Conservation (phyloP, 2,888 invertebrate species). For the Drosophila seclusa region DNA sequence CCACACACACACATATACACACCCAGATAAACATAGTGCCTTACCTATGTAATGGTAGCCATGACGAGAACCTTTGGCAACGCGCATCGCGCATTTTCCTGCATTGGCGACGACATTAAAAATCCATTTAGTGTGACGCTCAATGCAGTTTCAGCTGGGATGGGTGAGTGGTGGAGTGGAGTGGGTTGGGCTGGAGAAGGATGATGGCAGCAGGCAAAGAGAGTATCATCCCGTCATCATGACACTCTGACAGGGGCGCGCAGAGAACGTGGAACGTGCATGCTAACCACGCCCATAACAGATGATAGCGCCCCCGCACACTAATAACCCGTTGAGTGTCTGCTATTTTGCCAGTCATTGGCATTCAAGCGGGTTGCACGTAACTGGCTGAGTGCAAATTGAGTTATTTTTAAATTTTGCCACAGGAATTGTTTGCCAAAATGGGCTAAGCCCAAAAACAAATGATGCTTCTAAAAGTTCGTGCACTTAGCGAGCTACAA, state of each 20-base stretch:
- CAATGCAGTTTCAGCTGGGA: constrained; percentile 52
- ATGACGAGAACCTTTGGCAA: constrained; percentile 65
- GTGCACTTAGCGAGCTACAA: constrained; percentile 15
- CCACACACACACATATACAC: constrained; percentile 9
- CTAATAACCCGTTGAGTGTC: constrained; percentile 77
- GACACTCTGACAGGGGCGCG: constrained; percentile 27
- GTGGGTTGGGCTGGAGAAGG: not conserved
- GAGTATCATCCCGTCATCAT: constrained; percentile 38
- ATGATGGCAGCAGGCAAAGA: constrained; percentile 28
- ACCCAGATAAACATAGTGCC: constrained; percentile 18
- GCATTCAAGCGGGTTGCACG: constrained; percentile 15
- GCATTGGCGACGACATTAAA: constrained; percentile 79
- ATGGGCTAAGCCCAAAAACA: constrained; percentile 33
- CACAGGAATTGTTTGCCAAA: constrained; percentile 61
- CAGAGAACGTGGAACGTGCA: constrained; percentile 33
- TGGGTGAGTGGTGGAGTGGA: not conserved
- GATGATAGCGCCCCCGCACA: constrained; percentile 31
- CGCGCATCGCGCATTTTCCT: constrained; percentile 58
- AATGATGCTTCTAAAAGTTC: constrained; percentile 29
- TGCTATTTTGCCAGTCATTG: constrained; percentile 56
- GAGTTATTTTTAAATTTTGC: constrained; percentile 67
- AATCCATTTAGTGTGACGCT: constrained; percentile 80
- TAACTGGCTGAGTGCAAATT: constrained; percentile 48
- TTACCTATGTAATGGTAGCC: constrained; percentile 38
- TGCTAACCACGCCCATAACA: constrained; percentile 30